Percentiles rank a stretch among this genome's conserved stretches.
phyloP scores from a whole-genome alignment of 2,888 invertebrate species.

The Loripinus fragilis region DNA sequence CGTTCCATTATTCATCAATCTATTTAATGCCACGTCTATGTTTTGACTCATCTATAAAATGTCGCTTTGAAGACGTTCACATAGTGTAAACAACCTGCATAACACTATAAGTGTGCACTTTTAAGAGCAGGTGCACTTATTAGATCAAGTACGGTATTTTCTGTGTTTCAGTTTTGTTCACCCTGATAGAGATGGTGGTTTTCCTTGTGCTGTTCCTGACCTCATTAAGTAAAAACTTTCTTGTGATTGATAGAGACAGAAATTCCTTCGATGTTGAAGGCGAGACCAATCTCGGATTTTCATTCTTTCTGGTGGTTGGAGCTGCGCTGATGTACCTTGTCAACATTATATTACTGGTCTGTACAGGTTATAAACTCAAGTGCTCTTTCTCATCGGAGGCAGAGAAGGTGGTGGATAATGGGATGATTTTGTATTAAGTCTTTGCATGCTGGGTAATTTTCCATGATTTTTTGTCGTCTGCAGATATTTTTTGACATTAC shows the following conservation, averaged over 20 bases:
- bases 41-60: no score
- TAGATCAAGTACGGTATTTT: no score
- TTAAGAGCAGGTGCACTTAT: no score
- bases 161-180: conserved; percentile 90
- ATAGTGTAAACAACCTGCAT: no score
- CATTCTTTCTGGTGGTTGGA: conserved; percentile 93
- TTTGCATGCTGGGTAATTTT: no score
- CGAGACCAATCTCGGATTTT: conserved; percentile 92
- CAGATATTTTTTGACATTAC: no score
- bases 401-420: conserved; percentile 85
- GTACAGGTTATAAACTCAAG: conserved; percentile 89
- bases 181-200: conserved; percentile 90
- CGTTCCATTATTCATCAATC: no score
- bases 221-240: conserved; percentile 91
- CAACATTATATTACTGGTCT: conserved; percentile 89
- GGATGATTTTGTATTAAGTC: conserved; percentile 86
- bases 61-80: no score
- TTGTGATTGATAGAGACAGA: conserved; percentile 90
- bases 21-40: no score
- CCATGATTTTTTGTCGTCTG: no score
- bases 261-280: conserved; percentile 90
- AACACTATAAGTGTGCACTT: no score
- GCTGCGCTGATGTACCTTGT: conserved; percentile 89
- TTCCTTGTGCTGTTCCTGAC: conserved; percentile 94
- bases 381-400: conserved; percentile 87